Conservation (phyloP, 2,797 vertebrate species). For the Linurgus olivaceus region DNA sequence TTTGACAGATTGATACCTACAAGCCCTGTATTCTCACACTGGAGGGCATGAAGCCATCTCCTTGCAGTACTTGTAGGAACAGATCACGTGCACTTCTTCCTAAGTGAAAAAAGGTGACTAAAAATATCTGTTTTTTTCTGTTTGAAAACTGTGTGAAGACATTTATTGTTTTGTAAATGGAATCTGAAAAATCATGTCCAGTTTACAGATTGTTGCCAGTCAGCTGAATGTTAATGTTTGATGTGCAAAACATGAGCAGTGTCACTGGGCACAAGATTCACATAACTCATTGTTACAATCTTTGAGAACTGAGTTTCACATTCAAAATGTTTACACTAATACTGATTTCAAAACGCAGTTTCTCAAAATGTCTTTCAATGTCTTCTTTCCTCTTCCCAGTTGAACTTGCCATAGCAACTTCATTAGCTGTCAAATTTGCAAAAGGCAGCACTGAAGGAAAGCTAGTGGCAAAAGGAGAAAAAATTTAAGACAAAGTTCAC, state of each 20-base stretch:
- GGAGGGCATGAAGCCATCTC: background rate
- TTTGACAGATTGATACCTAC: background rate
- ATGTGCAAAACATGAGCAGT: background rate
- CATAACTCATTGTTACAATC: background rate
- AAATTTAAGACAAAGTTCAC: background rate
- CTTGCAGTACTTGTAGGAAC: background rate
- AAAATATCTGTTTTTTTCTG: background rate
- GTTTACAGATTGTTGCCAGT: background rate
- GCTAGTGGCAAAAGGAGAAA: background rate
- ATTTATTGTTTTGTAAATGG: background rate
- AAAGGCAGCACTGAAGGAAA: background rate
- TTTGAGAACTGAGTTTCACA: background rate
- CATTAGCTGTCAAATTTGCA: background rate
- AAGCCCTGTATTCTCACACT: background rate
- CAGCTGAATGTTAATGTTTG: background rate
- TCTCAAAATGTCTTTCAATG: background rate
- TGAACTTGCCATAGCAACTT: background rate
- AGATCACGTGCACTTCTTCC: background rate
- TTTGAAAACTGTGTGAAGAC: background rate
- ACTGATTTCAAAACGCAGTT: background rate
- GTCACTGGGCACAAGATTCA: background rate
- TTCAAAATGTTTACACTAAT: background rate
- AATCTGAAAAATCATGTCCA: background rate
- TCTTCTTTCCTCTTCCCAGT: background rate
- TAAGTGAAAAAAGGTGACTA: background rate